Evolutionary conservation across 2,797 vertebrate species (phyloP), one percentile per base, ranked within the genome.

Genomic region (Scolopax rusticola): DNA sequence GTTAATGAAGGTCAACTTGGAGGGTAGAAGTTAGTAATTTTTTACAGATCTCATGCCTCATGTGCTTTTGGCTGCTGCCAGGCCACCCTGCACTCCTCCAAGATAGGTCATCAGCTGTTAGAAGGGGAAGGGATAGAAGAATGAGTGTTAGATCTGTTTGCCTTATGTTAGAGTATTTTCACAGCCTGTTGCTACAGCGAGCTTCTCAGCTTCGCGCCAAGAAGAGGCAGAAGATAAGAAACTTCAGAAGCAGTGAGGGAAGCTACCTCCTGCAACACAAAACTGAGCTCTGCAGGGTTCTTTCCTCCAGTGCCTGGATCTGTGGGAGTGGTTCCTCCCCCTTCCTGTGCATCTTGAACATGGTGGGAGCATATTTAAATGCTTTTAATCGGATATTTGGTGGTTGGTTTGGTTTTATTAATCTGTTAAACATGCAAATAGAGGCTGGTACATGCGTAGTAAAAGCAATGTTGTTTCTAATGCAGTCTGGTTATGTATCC

Each of bases 261-360:
- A 78, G 68, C 40, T 24, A 9, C 77, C 92, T 95, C 92, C 86
- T 95, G 88, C 6, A 6, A 81, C 89, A 90, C 75, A 16, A 82
- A 87, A 54, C 51, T 73, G 57, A 89, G 65, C 94, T 82, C 96
- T 76, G 93, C 86, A 75, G 96, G 97, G 91, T 73, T 89, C 79
- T 94, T 96, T 95, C 86, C 95, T 96, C 57, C 33, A 60, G 80
- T 83, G 91, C 89, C 76, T 91, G 73, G 51, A 27, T 94, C 79
- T 24, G 79, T 81, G 84, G 94, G 95, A 96, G 92, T 54, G 77
- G 56, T 89, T 93, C 84, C 28, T 82, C 53, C 71, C 38, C 33
- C 45, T 91, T 92, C 89, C 94, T 88, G 63, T 87, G 56, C 70
- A 61, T 88, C 87, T 53, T 84, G 48, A 71, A 43, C 2, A 2